Conservation (phyloP, 1,140 invertebrate species). For the Tetragonula clypearis region DNA sequence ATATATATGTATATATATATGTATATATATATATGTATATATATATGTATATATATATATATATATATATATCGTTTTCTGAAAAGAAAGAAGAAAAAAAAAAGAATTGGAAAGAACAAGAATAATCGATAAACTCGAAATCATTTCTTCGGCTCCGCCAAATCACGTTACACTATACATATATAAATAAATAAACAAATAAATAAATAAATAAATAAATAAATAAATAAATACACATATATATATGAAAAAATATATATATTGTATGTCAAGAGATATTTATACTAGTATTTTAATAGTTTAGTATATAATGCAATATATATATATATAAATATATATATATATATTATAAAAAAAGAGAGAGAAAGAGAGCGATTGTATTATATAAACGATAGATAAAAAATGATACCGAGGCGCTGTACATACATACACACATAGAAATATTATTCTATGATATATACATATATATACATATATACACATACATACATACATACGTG, state of each 20-base stretch:
- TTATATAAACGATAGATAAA: constrained; percentile 63
- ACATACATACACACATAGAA: constrained; percentile 74
- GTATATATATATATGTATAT: no score
- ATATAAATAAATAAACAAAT: constrained; percentile 70
- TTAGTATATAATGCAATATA: constrained; percentile 73
- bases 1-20: no score
- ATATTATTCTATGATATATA: constrained; percentile 71
- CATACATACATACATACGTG: constrained; percentile 55
- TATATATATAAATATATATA: constrained; percentile 54
- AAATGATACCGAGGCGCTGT: constrained; percentile 67
- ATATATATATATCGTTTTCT: no score
- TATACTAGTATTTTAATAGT: constrained; percentile 81
- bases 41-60: no score
- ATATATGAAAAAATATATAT: constrained; percentile 65
- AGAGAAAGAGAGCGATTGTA: constrained; percentile 60
- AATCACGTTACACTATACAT: constrained; percentile 71
- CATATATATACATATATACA: constrained; percentile 59
- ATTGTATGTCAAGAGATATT: constrained; percentile 77
- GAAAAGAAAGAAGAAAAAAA: background rate
- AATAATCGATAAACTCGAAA: constrained; percentile 29
- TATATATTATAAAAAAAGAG: constrained; percentile 50
- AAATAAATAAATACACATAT: constrained; percentile 66
- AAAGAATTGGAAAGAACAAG: background rate
- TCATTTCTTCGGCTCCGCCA: constrained; percentile 64
- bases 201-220: constrained; percentile 65